Evolutionary conservation across 2,888 invertebrate genomes (phyloP), one percentile per base, ranked within the genome.

Genomic region (Drosophila cognata): DNA sequence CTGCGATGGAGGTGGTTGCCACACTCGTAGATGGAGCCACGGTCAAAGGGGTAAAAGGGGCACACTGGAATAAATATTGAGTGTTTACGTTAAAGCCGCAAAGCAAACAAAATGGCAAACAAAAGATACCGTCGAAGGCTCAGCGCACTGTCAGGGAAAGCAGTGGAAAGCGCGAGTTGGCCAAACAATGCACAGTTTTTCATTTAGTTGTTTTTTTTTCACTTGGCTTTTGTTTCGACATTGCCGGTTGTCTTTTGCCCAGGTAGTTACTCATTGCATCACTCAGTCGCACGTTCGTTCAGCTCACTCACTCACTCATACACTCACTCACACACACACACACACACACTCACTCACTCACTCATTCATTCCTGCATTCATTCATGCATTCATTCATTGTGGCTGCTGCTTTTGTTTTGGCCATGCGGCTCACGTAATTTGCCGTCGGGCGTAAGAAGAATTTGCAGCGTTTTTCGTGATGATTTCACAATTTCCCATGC

Each of bases 31-130:
- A 18, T 53, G 36, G 35, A 31, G 11, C 28, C 25, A 56, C 8
- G 31, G 60, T 16, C 16, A 53, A 61, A 41, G 56, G 65, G 72
- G 71, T 66, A 74, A 80, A 72, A 66, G 38, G 41, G 41, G 16
- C 29, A 82, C 71, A 84, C 75, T 75, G 78, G 87, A 90, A 86
- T 86, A 87, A 87, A 90, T 90, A 87, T 88, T 86, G 84, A 86
- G 87, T 84, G 80, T 87, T 88, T 82, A 74, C 84, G 71, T 71
- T 80, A 77, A 78, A 78, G 88, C 85, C 75, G 69, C 62, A 78
- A 62, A 79, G 72, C 79, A 86, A 87, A 77, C 88, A 77, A 80
- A 80, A 84, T 63, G 56, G 56, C 69, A 74, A 83, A 80, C 72
- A 81, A 79, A 74, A 65, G 67, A 63, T 50, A 60, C 57, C 50